Evolutionary conservation across 2,888 invertebrate species (phyloP).

Genomic region (Caradrina kadenii): DNA sequence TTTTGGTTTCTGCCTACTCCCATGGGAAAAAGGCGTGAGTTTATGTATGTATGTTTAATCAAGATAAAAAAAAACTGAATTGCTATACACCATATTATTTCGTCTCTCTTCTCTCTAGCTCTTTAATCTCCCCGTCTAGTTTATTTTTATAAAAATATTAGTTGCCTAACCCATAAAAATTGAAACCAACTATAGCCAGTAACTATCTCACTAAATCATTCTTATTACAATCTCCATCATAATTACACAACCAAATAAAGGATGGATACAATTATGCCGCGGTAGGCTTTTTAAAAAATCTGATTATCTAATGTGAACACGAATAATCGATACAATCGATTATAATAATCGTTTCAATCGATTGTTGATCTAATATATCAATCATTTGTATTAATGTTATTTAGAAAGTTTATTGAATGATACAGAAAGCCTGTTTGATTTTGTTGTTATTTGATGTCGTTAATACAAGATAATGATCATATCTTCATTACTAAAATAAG

Average conservation of each 20-base stretch:
- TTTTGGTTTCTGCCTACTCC: too few relatives aligned
- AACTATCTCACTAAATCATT: slow-evolving; percentile 27
- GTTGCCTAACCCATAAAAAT: too few relatives aligned
- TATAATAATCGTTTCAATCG: slow-evolving; percentile 31
- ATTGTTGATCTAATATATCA: slow-evolving; percentile 54
- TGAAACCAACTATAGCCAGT: background rate
- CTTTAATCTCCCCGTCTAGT: too few relatives aligned
- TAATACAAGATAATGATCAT: too few relatives aligned
- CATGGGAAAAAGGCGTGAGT: too few relatives aligned
- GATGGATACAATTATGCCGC: slow-evolving; percentile 24
- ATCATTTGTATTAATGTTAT: slow-evolving; percentile 55
- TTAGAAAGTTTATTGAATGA: slow-evolving; percentile 61
- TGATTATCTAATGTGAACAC: slow-evolving; percentile 55
- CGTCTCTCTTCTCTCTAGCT: too few relatives aligned
- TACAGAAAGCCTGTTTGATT: slow-evolving; percentile 14
- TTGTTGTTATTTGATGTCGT: background rate
- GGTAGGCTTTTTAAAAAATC: slow-evolving; percentile 44
- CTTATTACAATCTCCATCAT: background rate
- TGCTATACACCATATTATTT: too few relatives aligned
- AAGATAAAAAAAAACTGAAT: too few relatives aligned
- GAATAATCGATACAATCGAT: slow-evolving; percentile 58
- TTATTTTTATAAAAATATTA: too few relatives aligned
- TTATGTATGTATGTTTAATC: too few relatives aligned
- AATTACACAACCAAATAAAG: slow-evolving; percentile 49
- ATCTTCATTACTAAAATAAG: too few relatives aligned